phyloP scores from a whole-genome alignment of 2,888 invertebrate genomes.

The Conomelus anceps region DNA sequence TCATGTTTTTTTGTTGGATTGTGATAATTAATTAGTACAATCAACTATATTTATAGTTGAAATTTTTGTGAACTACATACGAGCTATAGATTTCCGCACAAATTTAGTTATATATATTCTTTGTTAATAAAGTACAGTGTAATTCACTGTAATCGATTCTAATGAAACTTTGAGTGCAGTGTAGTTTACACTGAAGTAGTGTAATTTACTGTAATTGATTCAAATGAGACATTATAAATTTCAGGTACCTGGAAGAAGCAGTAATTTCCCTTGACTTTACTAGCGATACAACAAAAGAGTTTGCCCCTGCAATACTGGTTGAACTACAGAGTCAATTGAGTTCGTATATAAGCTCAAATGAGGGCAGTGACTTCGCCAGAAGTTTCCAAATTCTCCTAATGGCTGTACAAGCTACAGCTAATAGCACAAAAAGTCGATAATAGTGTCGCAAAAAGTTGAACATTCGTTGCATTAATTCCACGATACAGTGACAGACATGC shows the following conservation, averaged over 20 bases:
- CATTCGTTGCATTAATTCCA: not conserved
- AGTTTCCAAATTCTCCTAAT: slow-evolving; percentile 65
- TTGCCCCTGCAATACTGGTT: slow-evolving; percentile 69
- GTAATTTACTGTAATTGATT: no score
- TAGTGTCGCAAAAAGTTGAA: not conserved
- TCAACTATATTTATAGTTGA: no score
- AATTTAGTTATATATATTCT: no score
- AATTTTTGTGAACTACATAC: no score
- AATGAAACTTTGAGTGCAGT: no score
- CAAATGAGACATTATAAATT: no score
- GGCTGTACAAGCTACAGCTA: slow-evolving; percentile 52
- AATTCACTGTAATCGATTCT: no score
- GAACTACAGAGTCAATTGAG: slow-evolving; percentile 69
- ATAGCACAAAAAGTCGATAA: not conserved
- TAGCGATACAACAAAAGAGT: slow-evolving; percentile 73
- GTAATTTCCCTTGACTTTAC: slow-evolving; percentile 70
- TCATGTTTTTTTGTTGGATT: no score
- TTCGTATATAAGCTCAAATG: slow-evolving; percentile 58
- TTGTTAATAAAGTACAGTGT: no score
- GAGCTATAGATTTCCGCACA: no score
- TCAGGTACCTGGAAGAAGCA: slow-evolving; percentile 81
- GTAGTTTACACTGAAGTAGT: no score
- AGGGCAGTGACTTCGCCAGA: slow-evolving; percentile 56
- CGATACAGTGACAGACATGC: not conserved
- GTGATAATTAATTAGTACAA: no score